Conservation (phyloP, 2,797 vertebrate genomes). For the Gymnoscopelus microlampas region DNA sequence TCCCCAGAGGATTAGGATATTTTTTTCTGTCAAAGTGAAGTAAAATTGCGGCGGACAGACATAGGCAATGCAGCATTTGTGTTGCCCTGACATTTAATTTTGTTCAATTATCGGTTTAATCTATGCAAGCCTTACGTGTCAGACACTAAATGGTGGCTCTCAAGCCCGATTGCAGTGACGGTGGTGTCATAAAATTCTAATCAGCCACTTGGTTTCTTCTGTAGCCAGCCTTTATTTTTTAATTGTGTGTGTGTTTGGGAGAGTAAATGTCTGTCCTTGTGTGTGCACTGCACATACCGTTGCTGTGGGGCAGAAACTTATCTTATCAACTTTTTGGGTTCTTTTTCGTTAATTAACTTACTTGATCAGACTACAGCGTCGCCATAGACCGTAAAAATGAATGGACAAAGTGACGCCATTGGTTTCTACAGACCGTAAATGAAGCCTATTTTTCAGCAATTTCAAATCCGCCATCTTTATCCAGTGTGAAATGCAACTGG, state of each 20-base stretch:
- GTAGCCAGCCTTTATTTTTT: constrained; percentile 55
- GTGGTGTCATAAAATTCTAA: constrained; percentile 47
- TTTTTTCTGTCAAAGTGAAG: constrained; percentile 44
- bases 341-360: too few species aligned
- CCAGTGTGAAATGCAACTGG: too few species aligned
- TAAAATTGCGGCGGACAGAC: constrained; percentile 47
- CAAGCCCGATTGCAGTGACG: constrained; percentile 31
- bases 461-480: too few species aligned
- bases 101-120: constrained; percentile 55
- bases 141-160: constrained; percentile 40
- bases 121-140: constrained; percentile 33
- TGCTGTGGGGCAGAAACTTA: too few species aligned
- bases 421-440: too few species aligned
- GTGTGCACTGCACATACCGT: too few species aligned
- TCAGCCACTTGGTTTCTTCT: constrained; percentile 37
- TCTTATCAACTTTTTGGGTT: too few species aligned
- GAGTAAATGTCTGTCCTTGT: too few species aligned
- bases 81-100: constrained; percentile 55
- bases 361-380: too few species aligned
- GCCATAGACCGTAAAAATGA: too few species aligned
- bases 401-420: too few species aligned
- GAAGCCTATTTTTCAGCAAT: too few species aligned
- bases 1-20: constrained; percentile 54
- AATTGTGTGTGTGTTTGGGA: constrained; percentile 27
- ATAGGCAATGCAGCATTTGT: constrained; percentile 39